These are phyloP conservation scores for Tiliqua scincoides DNA, from an alignment of 2,113 vertebrate species.

Conservation along the genomic window DNA sequence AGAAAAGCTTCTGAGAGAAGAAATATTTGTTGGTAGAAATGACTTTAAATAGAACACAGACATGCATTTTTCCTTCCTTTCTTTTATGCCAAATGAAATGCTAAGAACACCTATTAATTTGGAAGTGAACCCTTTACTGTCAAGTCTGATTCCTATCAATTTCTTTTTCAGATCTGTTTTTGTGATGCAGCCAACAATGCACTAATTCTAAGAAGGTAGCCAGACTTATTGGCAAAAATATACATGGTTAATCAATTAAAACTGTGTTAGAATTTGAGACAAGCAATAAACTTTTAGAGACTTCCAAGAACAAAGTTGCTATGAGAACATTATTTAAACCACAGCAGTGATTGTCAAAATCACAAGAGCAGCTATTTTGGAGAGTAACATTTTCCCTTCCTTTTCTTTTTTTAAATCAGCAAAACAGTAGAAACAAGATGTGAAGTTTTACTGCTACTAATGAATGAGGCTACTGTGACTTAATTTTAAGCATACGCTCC, in stretches of 20 bases:
- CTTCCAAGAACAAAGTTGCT: slow-evolving; percentile 67
- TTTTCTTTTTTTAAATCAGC: too few species aligned
- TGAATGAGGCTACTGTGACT: slow-evolving; percentile 22
- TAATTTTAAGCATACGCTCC: neutral
- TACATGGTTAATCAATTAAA: slow-evolving; percentile 79
- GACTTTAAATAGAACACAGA: slow-evolving; percentile 69
- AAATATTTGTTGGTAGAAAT: slow-evolving; percentile 58
- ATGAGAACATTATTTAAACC: slow-evolving; percentile 60
- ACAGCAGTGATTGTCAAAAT: slow-evolving; percentile 50
- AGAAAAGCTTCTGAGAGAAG: slow-evolving; percentile 44
- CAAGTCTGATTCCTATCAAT: slow-evolving; percentile 78
- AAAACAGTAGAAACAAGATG: slow-evolving; percentile 46
- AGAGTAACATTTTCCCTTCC: slow-evolving; percentile 27
- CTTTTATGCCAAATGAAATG: slow-evolving; percentile 80
- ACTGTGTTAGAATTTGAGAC: slow-evolving; percentile 74
- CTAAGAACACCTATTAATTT: slow-evolving; percentile 80
- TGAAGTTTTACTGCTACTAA: slow-evolving; percentile 46
- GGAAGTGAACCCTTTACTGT: slow-evolving; percentile 76
- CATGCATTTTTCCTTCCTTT: slow-evolving; percentile 70
- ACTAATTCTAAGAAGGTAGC: slow-evolving; percentile 78
- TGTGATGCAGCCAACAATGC: slow-evolving; percentile 74
- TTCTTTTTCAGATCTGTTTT: slow-evolving; percentile 71
- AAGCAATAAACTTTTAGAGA: slow-evolving; percentile 77
- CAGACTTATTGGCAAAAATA: slow-evolving; percentile 78
- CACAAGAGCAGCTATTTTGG: slow-evolving; percentile 54